Evolutionary conservation across 2,888 invertebrate genomes (phyloP), one percentile per base, ranked within the genome.

Genomic region (Diachrysia chrysitis): DNA sequence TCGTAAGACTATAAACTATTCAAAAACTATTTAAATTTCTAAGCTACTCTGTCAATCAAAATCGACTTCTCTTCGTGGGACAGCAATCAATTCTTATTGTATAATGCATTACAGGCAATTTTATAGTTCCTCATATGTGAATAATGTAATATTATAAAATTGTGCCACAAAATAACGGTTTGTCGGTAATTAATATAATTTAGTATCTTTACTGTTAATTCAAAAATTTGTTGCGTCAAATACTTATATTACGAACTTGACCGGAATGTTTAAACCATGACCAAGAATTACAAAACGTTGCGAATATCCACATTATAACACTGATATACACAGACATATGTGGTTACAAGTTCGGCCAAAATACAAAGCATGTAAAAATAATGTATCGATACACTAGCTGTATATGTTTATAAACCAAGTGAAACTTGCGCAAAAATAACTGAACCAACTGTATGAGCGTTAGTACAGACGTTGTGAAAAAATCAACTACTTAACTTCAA

Each of bases 211-310:
- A 16, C 29, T 7, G 29, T 32, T 42, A 37, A 42, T 42, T n/a
- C n/a, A 42, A 42, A 42, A 29, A 59, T 35, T 60, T 63, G 32
- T 80, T 78, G 65, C 75, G 61, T 66, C 63, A 68, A 72, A 59
- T 35, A 55, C 14, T 0, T 58, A 62, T 46, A 58, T 68, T 51
- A 46, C 56, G 71, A 73, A 75, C 85, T 84, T 85, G 84, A 81
- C 85, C 84, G 57, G 69, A 72, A 81, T 85, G 67, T 63, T 67
- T 79, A 79, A 76, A 76, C 79, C 82, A 77, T 84, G 81, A 85
- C 82, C 67, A 58, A 78, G 48, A 60, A 58, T 69, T 63, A 51
- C 63, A 23, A 63, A 69, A 76, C 35, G 7, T 7, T 51, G 37
- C 54, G 6, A 37, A 65, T 42, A 46, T 23, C n/a, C 46, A 29